Evolutionary conservation across 1,140 invertebrate genomes (phyloP).

Genomic region (Calliopsis andreniformis): DNA sequence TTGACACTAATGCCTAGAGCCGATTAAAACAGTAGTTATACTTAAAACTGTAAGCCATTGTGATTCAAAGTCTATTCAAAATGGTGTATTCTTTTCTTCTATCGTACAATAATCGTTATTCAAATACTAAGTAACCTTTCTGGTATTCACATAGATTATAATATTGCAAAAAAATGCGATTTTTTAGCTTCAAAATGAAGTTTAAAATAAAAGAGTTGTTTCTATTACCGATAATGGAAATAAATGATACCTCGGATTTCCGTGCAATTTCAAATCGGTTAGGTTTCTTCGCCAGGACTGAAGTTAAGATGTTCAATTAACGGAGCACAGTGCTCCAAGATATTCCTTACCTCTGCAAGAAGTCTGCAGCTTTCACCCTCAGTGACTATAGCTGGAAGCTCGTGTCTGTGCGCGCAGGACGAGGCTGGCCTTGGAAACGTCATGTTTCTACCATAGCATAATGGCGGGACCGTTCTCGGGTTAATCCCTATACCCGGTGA

Average conservation of each 20-base stretch:
- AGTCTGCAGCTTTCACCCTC: conserved; percentile 83
- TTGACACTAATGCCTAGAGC: too few species aligned
- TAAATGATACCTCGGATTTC: neutral
- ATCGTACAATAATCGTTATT: too few species aligned
- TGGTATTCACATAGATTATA: too few species aligned
- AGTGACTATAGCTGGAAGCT: conserved; percentile 84
- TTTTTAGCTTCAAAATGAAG: too few species aligned
- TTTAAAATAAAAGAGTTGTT: too few species aligned
- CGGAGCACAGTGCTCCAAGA: neutral
- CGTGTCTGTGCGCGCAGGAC: conserved; percentile 79
- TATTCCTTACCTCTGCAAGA: conserved; percentile 74
- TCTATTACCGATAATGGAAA: too few species aligned
- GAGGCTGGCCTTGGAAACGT: conserved; percentile 83
- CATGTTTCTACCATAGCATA: conserved; percentile 82
- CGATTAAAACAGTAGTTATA: too few species aligned
- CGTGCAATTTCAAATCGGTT: neutral
- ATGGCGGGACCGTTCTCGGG: conserved; percentile 73
- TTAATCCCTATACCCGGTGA: conserved; percentile 68
- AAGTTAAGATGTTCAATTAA: conserved; percentile 18
- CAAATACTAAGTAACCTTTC: too few species aligned
- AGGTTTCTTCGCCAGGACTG: neutral
- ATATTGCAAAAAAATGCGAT: too few species aligned
- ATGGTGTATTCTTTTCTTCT: too few species aligned
- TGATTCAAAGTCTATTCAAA: too few species aligned
- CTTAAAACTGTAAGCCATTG: too few species aligned